Evolutionary conservation across 53 echinoderm and acorn worm genomes (phyloP), one percentile per base, ranked within the genome.

Genomic region (Paelopatides confundens): DNA sequence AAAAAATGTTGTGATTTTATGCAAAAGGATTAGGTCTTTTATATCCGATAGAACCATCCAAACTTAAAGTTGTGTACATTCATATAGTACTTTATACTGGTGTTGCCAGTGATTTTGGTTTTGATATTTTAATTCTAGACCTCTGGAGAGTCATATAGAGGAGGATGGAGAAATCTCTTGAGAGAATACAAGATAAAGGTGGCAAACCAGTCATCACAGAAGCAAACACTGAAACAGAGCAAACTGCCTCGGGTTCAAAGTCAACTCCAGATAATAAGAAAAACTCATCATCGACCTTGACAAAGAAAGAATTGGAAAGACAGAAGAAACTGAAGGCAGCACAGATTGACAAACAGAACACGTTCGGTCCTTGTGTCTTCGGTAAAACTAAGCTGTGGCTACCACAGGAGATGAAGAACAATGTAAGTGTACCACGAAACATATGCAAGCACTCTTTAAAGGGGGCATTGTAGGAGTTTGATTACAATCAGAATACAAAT

Each of bases 331-430:
- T 26, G 9, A 49, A 27, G 14, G n/a, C n/a, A n/a, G n/a, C n/a
- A n/a, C 29, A 27, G 17, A 26, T 6, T 15, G 71, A 65, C 58
- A 79, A 66, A 15, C 82, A 92, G 31, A 65, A 76, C 32, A 70
- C 71, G 26, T 88, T 91, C 81, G 92, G 92, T 64, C 87, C 94
- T 1, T 94, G 94, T 69, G 89, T 94, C 10, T 64, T 94, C 18
- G 92, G 89, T 33, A 94, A 90, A 76, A 85, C 86, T 18, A 91
- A 90, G 71, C 74, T 94, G 17, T 88, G 92, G 92, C 12, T 94
- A n/a, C 94, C 94, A 0, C 66, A 86, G 3, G 90, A 92, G 18
- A 31, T 94, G 26, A 87, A 87, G 24, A 86, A 92, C 32, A 67
- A 87, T 89, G 94, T 94, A 91, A 84, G 84, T 64, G 65, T 15